Evolutionary conservation across 2,113 vertebrate genomes (phyloP), one percentile per base, ranked within the genome.

Genomic region (Neogobius melanostomus): DNA sequence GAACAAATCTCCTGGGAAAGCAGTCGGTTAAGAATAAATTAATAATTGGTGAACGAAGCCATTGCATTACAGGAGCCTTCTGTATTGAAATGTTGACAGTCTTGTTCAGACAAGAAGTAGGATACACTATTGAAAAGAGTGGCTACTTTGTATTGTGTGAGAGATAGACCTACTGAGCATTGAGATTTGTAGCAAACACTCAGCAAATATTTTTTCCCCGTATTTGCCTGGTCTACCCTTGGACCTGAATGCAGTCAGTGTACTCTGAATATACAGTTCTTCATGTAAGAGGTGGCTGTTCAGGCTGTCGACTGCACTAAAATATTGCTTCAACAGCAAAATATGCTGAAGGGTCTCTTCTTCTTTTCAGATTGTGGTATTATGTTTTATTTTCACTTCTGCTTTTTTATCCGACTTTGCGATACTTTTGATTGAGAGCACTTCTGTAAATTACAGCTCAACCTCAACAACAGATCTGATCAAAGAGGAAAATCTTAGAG

Each of bases 401-500:
- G 66, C 67, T 48, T 69, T 80, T 45, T 11, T 15, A 8, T 45
- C 49, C 15, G 14, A 45, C 5, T 44, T 44, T 57, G 2, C n/a
- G 36, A 14, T 36, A 36, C 28, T 36, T 36, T 36, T 36, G 28
- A 36, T 36, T 36, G 28, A 36, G 45, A 8, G 3, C 51, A 6
- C 43, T 12, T 46, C 8, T 46, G 12, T 36, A 12, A 64, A n/a
- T 64, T 17, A 46, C 91, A 95, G 95, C 83, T 91, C 87, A 28
- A 79, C 75, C 68, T 82, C 88, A 84, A 84, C 85, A 43, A 89
- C 87, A 52, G 95, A 96, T 60, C 36, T 87, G 15, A 86, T 93
- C 48, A 93, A 91, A 66, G 96, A 96, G 79, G 66, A 85, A 0
- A 75, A 66, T 8, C 89, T 99, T 77, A 95, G 93, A 84, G 94